Base-by-base conservation (phyloP, 2,113 vertebrate genomes). In the Elachura formosa region DNA sequence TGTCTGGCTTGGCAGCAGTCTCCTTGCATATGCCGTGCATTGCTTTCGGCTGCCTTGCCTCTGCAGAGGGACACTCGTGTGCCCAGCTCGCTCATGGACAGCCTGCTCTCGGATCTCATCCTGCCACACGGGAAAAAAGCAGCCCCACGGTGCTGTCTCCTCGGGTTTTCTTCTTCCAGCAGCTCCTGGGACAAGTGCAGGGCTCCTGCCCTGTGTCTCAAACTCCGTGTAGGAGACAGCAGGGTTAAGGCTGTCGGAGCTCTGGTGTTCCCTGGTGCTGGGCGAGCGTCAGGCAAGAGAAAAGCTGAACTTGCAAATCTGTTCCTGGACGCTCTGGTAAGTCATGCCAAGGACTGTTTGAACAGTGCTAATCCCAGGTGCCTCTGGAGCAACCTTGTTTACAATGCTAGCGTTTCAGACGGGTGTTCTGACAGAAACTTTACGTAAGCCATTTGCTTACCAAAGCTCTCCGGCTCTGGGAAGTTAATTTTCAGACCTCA, bases 281-380 rank as follows among this genome's bases (percentile, higher is more conserved):
- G 59, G 64, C 1, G 3, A 92, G 80, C 0, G 2, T 75, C 24
- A 34, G 46, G 74, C 73, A 76, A 73, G n/a, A 90, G 85, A 89
- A 96, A 77, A 92, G 80, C 90, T 96, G 93, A 96, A 88, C 55
- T 89, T 89, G 87, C 94, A 93, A 10, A 85, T 96, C 84, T 76
- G 78, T 45, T 92, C 83, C 72, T 80, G 79, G 84, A 46, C 0
- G 6, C 86, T 79, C 49, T 1, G 4, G 67, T 89, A 96, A 93
- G 77, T 95, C 69, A 49, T 21, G 31, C 86, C 75, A 90, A 89
- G 95, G 83, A 84, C 87, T 93, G 88, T 94, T 95, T 95, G 90
- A 96, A 67, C 86, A 92, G 49, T 3, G 11, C 66, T 96, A 95
- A 97, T 97, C 94, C 91, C 72, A 7, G 1, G 71, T 84, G 91